Evolutionary conservation across 2,113 vertebrate species (phyloP), one percentile per base, ranked within the genome.

Genomic region (Hemicordylus capensis): DNA sequence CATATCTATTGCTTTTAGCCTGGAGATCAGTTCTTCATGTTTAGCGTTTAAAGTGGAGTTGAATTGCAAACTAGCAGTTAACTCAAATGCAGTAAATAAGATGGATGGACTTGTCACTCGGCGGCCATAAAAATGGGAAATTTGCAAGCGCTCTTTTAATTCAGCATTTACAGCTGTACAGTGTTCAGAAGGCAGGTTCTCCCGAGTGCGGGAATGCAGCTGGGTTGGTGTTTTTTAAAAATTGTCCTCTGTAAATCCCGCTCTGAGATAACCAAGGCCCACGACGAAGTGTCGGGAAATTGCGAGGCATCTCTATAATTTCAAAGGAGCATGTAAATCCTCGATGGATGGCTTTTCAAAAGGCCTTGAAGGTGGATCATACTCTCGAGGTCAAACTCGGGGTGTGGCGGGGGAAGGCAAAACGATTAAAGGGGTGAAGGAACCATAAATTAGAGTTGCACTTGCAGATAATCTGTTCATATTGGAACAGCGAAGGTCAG

Each of bases 281-380:
- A 67, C 1, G 4, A 44, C 42, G 76, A 75, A 75, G 17, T 74
- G 26, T 0, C 4, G 44, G 66, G 39, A 37, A 39, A 42, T 39
- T 64, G 54, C 22, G 44, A 6, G 26, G 42, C 28, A 31, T 54
- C 22, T 61, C 56, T 76, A 67, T 1, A 1, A 9, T 56, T 64
- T 88, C 0, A 0, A 28, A 66, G 56, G 1, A 0, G 0, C 4
- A 26, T 56, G 26, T n/a, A 54, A 80, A 11, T 77, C 67, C 22
- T 61, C 22, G 11, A 73, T 2, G 51, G 78, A 64, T 72, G 44
- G n/a, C 26, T 79, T 77, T 78, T 69, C 34, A 22, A 59, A 63
- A 46, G n/a, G 73, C n/a, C 37, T 61, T 48, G 74, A 72, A 80
- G 44, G 63, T 76, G n/a, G 46, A 48, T 66, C 46, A 77, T 10